phyloP scores from a whole-genome alignment of 2,113 vertebrate species.

The Trinectes maculatus region DNA sequence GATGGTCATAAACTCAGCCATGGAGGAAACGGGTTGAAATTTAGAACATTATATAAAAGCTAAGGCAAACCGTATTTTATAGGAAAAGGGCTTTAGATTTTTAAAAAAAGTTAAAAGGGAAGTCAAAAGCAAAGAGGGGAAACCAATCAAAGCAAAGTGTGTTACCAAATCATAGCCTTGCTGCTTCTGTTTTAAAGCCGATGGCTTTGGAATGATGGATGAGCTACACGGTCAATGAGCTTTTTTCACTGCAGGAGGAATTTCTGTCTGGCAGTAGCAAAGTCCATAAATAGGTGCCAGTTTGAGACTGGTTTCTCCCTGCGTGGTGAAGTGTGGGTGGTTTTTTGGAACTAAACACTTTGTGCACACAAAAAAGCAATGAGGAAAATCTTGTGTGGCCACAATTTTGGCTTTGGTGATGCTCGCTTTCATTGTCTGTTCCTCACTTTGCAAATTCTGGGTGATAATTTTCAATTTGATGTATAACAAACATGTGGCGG shows the following conservation, averaged over 20 bases:
- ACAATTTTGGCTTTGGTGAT: slow-evolving; percentile 63
- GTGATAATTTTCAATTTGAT: slow-evolving; percentile 69
- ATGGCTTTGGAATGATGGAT: slow-evolving; percentile 79
- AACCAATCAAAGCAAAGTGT: slow-evolving; percentile 64
- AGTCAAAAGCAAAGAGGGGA: slow-evolving; percentile 47
- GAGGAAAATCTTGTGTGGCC: slow-evolving; percentile 70
- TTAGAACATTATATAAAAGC: slow-evolving; percentile 3
- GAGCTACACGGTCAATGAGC: slow-evolving; percentile 63
- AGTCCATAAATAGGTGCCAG: slow-evolving; percentile 83
- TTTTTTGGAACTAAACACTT: slow-evolving; percentile 70
- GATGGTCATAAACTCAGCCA: slow-evolving; percentile 15
- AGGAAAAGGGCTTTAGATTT: slow-evolving; percentile 30
- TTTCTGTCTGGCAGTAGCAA: slow-evolving; percentile 76
- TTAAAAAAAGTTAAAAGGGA: slow-evolving; percentile 50
- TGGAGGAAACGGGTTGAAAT: slow-evolving; percentile 1
- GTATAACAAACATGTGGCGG: slow-evolving; percentile 69
- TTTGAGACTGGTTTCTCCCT: slow-evolving; percentile 74
- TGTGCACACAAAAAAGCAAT: slow-evolving; percentile 68
- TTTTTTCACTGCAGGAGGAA: slow-evolving; percentile 72
- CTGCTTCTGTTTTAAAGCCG: slow-evolving; percentile 74
- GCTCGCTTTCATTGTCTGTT: slow-evolving; percentile 25
- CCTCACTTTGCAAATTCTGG: slow-evolving; percentile 56
- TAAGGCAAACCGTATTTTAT: slow-evolving; percentile 26
- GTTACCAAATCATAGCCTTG: slow-evolving; percentile 72
- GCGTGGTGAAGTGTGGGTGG: slow-evolving; percentile 79